Evolutionary conservation across 1,140 invertebrate genomes (phyloP), one percentile per base, ranked within the genome.

Genomic region (Lepidurus arcticus): DNA sequence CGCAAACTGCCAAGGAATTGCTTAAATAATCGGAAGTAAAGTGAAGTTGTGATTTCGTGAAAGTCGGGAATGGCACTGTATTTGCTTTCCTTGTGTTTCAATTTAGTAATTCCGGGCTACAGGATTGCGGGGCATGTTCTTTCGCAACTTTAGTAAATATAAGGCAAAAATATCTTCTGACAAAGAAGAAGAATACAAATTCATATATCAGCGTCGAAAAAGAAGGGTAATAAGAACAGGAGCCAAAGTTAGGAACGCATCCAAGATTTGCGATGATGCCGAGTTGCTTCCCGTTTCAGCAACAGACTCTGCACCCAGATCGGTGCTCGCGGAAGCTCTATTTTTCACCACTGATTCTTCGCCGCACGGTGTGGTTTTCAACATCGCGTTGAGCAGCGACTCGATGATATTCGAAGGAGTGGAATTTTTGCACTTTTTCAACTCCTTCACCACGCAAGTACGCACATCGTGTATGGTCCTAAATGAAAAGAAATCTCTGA

Each of bases 391-490:
- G 81, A 94, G 92, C 45, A 93, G 86, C 1, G 92, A 90, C 76
- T 93, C 91, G 0, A 92, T 87, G 34, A 94, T 89, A 81, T 94
- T 94, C 34, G 90, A 91, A 0, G 92, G 90, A 0, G 92, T 93
- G 4, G 91, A 90, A 80, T 92, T 89, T 0, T 84, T 81, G 81
- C 93, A 94, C 13, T 85, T 86, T 83, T 91, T 90, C 79, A 94
- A 82, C 43, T 88, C 87, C 2, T 82, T 82, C 6, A 93, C 88
- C 0, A 91, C 85, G 82, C 92, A 94, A 0, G 78, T 76, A 83
- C 92, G 88, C 16, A 93, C 82, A 16, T 86, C 85, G 0, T 84
- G 83, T 79, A 92, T 85, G 80, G 92, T 87, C 0, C 88, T 88
- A 80, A 65, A 5, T 0, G 21, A 65, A 65, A 65, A 47, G n/a